These are phyloP conservation scores for Drosophila subquinaria DNA, from an alignment of 2,888 invertebrate genomes.

Conservation along the genomic window DNA sequence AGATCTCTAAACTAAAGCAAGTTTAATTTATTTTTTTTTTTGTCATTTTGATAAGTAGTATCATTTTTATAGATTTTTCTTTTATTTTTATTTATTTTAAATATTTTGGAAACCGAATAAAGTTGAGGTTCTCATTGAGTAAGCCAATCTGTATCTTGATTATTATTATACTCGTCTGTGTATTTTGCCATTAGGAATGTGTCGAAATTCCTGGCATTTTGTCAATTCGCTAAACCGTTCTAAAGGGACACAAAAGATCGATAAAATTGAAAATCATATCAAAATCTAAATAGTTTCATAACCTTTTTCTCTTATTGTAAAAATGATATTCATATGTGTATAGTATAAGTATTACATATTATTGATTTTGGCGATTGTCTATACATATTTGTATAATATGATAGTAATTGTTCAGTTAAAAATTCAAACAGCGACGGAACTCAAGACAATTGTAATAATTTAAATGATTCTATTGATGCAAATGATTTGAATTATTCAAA, in stretches of 20 bases:
- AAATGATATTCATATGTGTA: constrained; percentile 56
- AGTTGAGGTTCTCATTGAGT: constrained; percentile 70
- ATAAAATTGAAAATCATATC: constrained; percentile 39
- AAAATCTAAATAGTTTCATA: constrained; percentile 42
- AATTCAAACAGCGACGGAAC: too few relatives aligned
- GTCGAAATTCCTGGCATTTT: constrained; percentile 32
- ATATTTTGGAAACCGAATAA: constrained; percentile 66
- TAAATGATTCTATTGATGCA: background rate
- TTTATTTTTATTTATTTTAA: constrained; percentile 12
- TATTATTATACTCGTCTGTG: constrained; percentile 15
- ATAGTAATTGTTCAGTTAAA: background rate
- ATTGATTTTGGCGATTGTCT: constrained; percentile 60
- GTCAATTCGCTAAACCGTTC: constrained; percentile 32
- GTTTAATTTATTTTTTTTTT: constrained; percentile 27
- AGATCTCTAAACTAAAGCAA: constrained; percentile 50
- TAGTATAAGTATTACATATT: constrained; percentile 9
- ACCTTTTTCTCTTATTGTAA: constrained; percentile 57
- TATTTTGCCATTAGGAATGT: constrained; percentile 23
- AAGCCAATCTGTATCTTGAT: constrained; percentile 54
- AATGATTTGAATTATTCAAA: background rate
- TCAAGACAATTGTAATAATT: background rate
- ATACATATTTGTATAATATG: constrained; percentile 52
- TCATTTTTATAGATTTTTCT: constrained; percentile 33
- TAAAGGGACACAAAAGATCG: constrained; percentile 36
- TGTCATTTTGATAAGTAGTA: constrained; percentile 33